Base-by-base conservation (phyloP, 2,113 vertebrate genomes). In the Ploceus nigricollis region DNA sequence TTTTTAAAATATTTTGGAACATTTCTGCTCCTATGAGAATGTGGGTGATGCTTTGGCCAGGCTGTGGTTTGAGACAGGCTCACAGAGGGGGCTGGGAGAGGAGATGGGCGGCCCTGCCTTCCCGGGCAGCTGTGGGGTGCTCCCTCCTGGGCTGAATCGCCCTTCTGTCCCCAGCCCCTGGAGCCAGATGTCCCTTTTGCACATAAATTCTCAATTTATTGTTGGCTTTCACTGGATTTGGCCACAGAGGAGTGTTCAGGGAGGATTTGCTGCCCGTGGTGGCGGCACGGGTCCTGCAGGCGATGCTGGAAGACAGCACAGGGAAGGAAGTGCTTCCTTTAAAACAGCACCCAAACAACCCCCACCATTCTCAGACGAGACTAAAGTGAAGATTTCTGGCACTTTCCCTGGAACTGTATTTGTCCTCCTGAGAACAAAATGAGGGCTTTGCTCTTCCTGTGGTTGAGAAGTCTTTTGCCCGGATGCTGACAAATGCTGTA, bases 171-270 rank as follows among this genome's bases (percentile, higher is more conserved):
- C 82, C 9, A 1, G 69, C 54, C 45, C 48, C 31, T 2, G 0
- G 44, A 86, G 88, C 69, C 86, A 90, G 94, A 95, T 94, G 96
- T 94, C 93, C 25, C 78, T 91, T 91, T 87, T 51, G 51, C 69
- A 68, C 84, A 95, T 66, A 53, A 92, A 71, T 81, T 86, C 71
- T 64, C 78, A 50, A 68, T 87, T 66, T 68, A 18, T 82, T 91
- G 91, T 91, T 95, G 87, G 51, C 82, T 91, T 51, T 48, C 2
- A 2, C 15, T 70, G 78, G 22, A 10, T 76, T 87, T 96, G 95
- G 50, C 84, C 1, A 0, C 70, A 65, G 93, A 0, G 2, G 33
- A 80, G 51, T 2, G 1, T 81, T 82, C 10, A 16, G 39, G 63
- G 57, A 66, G 45, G 64, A 27, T 87, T 83, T 66, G 47, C 71